Evolutionary conservation across 2,113 vertebrate species (phyloP), one percentile per base, ranked within the genome.

Genomic region (Nothobranchius furzeri): DNA sequence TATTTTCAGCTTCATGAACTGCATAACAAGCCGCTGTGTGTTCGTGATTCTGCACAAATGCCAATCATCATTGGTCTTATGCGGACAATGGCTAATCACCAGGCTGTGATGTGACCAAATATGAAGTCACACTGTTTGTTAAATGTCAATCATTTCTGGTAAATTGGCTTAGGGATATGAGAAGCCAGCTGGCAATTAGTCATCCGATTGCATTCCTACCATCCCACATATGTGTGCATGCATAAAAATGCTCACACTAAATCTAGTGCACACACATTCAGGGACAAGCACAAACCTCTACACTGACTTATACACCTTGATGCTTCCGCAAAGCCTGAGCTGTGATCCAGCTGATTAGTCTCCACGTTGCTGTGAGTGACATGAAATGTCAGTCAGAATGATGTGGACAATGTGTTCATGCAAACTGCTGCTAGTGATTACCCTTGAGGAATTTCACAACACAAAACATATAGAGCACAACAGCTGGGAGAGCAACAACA

Each of bases 171-270:
- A 76, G 65, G 50, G 56, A 81, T 6, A 35, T 67, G 51, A 56
- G 30, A 73, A 82, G 70, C 76, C 85, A 85, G 75, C 79, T 88
- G 85, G 84, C 74, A 79, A 82, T 88, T 78, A 89, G 57, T 89
- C 84, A 89, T 78, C 68, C 62, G 68, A 82, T 70, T 66, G 59
- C 62, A 64, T 76, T 74, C 69, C 68, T 43, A 47, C 13, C 46
- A 71, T 48, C 46, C 40, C 40, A 47, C 72, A 64, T 58, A 60
- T 75, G 60, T 24, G 40, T 51, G 59, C 64, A 40, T 15, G 45
- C 65, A 48, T 52, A 68, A 42, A 67, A 45, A 68, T 25, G 14
- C 15, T 53, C 50, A 14, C 50, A 67, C 13, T 52, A 40, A 62
- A 10, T 58, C 13, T 35, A 52, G 14, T 10, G 36, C 25, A 35